Evolutionary conservation across 2,113 vertebrate species (phyloP).

Genomic region (Scortum barcoo): DNA sequence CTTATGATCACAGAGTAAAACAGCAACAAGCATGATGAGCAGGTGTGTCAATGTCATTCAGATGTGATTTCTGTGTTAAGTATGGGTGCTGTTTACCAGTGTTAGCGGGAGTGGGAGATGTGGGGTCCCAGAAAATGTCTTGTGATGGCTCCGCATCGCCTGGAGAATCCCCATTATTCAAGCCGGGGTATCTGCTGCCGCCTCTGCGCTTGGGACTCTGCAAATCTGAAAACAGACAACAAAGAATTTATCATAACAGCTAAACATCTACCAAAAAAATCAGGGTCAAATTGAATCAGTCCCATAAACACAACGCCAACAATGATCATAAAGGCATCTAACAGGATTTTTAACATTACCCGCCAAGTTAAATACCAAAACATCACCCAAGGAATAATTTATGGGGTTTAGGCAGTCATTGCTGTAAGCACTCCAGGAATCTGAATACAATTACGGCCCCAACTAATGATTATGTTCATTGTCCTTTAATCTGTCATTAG

Average conservation of each 20-base stretch:
- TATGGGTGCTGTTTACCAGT: constrained; percentile 48
- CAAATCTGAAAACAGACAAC: constrained; percentile 60
- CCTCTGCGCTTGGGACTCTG: constrained; percentile 71
- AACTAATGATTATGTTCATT: no score
- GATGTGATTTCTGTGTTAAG: not conserved
- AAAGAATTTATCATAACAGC: not conserved
- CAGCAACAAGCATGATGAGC: not conserved
- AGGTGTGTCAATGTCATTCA: not conserved
- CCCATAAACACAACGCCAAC: no score
- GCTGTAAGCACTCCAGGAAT: not conserved
- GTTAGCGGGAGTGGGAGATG: constrained; percentile 72
- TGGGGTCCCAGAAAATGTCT: constrained; percentile 84
- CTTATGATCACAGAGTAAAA: not conserved
- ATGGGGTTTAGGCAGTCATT: no score
- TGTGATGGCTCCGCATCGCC: constrained; percentile 77
- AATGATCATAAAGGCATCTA: no score
- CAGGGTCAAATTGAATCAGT: no score
- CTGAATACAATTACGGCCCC: not conserved
- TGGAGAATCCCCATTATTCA: constrained; percentile 75
- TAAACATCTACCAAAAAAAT: not conserved
- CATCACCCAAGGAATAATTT: no score
- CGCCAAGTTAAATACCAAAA: no score
- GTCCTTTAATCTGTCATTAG: no score
- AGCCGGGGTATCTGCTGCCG: constrained; percentile 37
- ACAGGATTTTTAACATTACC: no score